Evolutionary conservation across 2,888 invertebrate genomes (phyloP), one percentile per base, ranked within the genome.

Genomic region (Epinotia nisella): DNA sequence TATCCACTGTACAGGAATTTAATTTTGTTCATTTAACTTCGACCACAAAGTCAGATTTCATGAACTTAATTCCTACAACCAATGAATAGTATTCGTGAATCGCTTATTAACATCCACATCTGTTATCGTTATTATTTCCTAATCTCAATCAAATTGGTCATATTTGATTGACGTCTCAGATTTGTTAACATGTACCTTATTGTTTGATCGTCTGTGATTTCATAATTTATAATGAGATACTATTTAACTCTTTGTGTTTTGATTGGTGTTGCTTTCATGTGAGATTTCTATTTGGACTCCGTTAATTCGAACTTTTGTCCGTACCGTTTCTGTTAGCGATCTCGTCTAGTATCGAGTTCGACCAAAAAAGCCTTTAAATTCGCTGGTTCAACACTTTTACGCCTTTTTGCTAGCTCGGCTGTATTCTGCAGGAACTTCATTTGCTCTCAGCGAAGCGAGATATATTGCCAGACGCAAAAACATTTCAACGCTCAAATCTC

Each of bases 401-500:
- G 39, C n/a, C 56, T 55, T 21, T 66, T 56, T 41, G 65, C 53
- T 65, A 21, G 55, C 66, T 55, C 51, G 7, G 64, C 51, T 35
- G 35, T 35, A 60, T 66, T 67, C 61, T 39, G 15, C 55, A 55
- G 53, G 55, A 53, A 53, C 73, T 70, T 65, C 73, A 69, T 74
- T 74, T 61, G 70, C 64, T 72, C 55, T 64, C 69, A 60, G 59
- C 51, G 68, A 56, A 56, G 59, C 59, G 39, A 66, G 71, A 67
- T 64, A 69, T 73, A 73, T 73, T 64, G 67, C 75, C 76, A 76
- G 76, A 76, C 76, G 74, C 76, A 81, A 80, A 84, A 84, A 85
- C 87, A 87, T 88, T 85, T 86, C 82, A 83, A 78, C 79, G 78
- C 82, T 80, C 83, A 82, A 81, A 83, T 83, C 83, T 80, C 87